These are phyloP conservation scores for Drosophila sulfurigaster DNA, from an alignment of 1,140 invertebrate species.

Conservation along the genomic window DNA sequence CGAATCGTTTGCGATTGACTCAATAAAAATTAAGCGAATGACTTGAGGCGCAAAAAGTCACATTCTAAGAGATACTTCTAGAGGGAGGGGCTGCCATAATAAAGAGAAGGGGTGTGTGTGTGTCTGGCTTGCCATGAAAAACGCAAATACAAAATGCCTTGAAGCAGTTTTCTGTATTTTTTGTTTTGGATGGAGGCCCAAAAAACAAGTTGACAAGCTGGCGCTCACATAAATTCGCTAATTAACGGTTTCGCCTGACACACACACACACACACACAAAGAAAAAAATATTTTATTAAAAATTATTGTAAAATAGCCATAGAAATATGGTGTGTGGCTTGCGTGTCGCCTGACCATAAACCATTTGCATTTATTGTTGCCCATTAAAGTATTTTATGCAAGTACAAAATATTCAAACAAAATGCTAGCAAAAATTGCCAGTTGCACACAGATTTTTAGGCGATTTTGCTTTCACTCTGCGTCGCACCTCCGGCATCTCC, in stretches of 20 bases:
- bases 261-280: too few species aligned
- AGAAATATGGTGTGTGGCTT: conserved; percentile 61
- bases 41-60: conserved; percentile 53
- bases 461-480: conserved; percentile 41
- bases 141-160: conserved; percentile 43
- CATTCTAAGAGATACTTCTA: conserved; percentile 26
- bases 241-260: conserved; percentile 75
- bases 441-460: conserved; percentile 21
- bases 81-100: background rate
- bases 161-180: background rate
- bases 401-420: conserved; percentile 6
- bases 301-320: conserved; percentile 70
- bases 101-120: background rate
- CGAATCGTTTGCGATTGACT: conserved; percentile 61
- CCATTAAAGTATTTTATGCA: conserved; percentile 25
- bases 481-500: background rate
- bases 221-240: conserved; percentile 76
- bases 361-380: conserved; percentile 60
- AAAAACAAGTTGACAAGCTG: conserved; percentile 78
- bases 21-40: conserved; percentile 71
- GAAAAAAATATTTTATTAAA: conserved; percentile 67
- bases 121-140: conserved; percentile 42
- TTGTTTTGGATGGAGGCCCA: conserved; percentile 31
- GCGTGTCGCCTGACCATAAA: conserved; percentile 68
- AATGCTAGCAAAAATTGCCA: conserved; percentile 38